Evolutionary conservation across 2,113 vertebrate genomes (phyloP), one percentile per base, ranked within the genome.

Genomic region (Argyrosomus japonicus): DNA sequence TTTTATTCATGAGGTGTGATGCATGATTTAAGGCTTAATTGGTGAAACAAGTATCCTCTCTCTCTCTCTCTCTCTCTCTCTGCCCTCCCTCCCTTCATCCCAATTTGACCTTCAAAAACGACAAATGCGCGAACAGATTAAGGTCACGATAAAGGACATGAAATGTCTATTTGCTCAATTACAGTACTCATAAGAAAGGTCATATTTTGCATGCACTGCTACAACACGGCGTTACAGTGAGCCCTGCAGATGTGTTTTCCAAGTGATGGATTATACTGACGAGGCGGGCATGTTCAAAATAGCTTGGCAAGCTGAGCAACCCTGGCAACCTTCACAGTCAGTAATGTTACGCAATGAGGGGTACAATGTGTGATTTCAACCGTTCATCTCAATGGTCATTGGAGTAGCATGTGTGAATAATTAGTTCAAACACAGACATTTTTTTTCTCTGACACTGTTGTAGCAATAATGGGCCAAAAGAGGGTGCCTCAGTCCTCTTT

Each of bases 11-110:
- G 58, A 77, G 56, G 75, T 12, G 32, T 57, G 25, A 82, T 67
- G 65, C 14, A 79, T 70, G 75, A 88, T 85, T 81, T 81, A 69
- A 81, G 47, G 40, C 60, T 82, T 81, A 83, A 88, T 74, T 87
- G 83, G 36, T 62, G 63, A 69, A 88, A 63, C 50, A n/a, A 67
- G 50, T 67, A 23, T 61, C 51, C 11, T 23, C 21, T 5, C 12
- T 18, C 63, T 3, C 43, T 32, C 32, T 9, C n/a, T 69, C 43
- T 36, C 45, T 2, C 58, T 43, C 48, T 10, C 61, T 13, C 19
- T 19, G n/a, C 11, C 17, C 15, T 19, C 21, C 15, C 45, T 54
- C 61, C 21, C 5, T 43, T 7, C 65, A 18, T 60, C 56, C 54
- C 29, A 54, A 12, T 79, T 45, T 84, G 82, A 90, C 86, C 84